phyloP scores from a whole-genome alignment of 2,113 vertebrate species.

The Catagonus wagneri region DNA sequence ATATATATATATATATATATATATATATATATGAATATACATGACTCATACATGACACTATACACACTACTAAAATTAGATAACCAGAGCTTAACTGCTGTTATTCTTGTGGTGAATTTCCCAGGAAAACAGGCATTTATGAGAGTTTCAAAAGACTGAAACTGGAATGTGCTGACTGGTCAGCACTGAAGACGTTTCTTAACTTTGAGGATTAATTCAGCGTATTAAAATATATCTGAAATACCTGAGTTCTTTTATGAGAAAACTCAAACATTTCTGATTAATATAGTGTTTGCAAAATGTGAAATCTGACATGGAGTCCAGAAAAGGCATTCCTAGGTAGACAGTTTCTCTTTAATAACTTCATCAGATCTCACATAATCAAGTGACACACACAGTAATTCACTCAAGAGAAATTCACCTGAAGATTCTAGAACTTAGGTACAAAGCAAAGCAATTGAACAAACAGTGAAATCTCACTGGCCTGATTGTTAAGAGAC shows the following conservation, averaged over 20 bases:
- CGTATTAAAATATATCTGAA: conserved; percentile 56
- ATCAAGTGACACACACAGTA: conserved; percentile 24
- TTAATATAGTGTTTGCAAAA: background rate
- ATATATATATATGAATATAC: background rate
- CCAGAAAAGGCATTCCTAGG: background rate
- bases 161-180: conserved; percentile 18
- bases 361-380: conserved; percentile 6
- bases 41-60: background rate
- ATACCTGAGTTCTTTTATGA: background rate
- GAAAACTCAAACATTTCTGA: conserved; percentile 39
- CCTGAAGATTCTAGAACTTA: conserved; percentile 41
- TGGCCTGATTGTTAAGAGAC: background rate
- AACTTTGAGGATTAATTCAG: conserved; percentile 70
- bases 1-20: background rate
- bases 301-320: background rate
- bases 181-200: background rate
- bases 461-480: background rate
- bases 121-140: conserved; percentile 54
- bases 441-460: background rate
- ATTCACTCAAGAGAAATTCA: conserved; percentile 47
- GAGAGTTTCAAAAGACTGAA: conserved; percentile 47
- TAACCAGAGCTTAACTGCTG: conserved; percentile 54
- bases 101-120: conserved; percentile 18
- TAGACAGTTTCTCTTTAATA: background rate
- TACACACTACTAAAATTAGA: background rate